Evolutionary conservation across 2,888 invertebrate genomes (phyloP).

Genomic region (Drosophila subquinaria): DNA sequence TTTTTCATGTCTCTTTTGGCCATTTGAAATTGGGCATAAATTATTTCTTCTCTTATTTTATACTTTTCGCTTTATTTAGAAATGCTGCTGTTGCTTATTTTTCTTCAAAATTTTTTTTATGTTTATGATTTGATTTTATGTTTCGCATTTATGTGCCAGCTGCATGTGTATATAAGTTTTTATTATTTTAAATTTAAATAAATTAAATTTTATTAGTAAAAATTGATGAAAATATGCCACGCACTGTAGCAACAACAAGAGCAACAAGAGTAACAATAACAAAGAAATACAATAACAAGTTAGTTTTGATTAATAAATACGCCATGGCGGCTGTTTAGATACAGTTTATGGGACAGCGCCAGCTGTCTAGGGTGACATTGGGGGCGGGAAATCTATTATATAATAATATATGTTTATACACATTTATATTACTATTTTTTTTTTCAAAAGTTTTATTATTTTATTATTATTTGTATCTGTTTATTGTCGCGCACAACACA

Average conservation of each 20-base stretch:
- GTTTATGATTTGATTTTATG: conserved; percentile 47
- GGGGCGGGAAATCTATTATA: conserved; percentile 36
- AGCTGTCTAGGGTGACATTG: conserved; percentile 49
- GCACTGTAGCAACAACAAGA: conserved; percentile 54
- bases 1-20: conserved; percentile 64
- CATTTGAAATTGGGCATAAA: conserved; percentile 74
- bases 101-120: conserved; percentile 30
- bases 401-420: conserved; percentile 28
- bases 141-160: conserved; percentile 38
- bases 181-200: conserved; percentile 77
- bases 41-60: conserved; percentile 64
- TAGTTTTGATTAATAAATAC: conserved; percentile 78
- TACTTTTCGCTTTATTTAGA: conserved; percentile 58
- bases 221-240: conserved; percentile 77
- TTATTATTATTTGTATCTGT: conserved; percentile 55
- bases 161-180: conserved; percentile 39
- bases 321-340: conserved; percentile 38
- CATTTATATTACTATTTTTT: conserved; percentile 29
- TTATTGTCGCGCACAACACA: conserved; percentile 21
- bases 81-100: conserved; percentile 42
- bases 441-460: conserved; percentile 61
- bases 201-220: conserved; percentile 79
- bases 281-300: conserved; percentile 61
- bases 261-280: conserved; percentile 24
- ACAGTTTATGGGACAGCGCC: conserved; percentile 37